Evolutionary conservation across 2,113 vertebrate species (phyloP).

Genomic region (Chinchilla lanigera): DNA sequence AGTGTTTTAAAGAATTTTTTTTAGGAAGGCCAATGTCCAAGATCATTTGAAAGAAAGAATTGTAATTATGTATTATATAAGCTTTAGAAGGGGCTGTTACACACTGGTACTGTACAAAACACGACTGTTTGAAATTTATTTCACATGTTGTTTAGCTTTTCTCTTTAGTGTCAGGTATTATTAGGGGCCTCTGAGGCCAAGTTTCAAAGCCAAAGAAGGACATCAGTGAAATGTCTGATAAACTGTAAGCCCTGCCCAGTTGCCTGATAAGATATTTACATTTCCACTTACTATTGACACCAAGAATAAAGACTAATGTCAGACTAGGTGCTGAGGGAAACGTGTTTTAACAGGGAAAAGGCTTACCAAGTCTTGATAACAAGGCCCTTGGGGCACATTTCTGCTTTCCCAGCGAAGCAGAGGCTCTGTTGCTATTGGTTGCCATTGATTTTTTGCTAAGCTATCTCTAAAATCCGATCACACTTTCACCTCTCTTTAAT

Average conservation of each 20-base stretch:
- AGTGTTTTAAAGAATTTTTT: not conserved
- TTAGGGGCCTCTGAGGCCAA: not conserved
- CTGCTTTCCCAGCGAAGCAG: not conserved
- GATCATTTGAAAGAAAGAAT: not conserved
- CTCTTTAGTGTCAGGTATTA: not conserved
- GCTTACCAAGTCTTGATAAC: slow-evolving; percentile 65
- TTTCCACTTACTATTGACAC: slow-evolving; percentile 80
- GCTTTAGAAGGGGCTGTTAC: not conserved
- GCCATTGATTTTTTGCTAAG: slow-evolving; percentile 1
- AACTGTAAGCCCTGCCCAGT: not conserved
- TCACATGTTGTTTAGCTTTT: not conserved
- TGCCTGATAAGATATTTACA: slow-evolving; percentile 80
- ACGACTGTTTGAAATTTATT: not conserved
- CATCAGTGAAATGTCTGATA: slow-evolving; percentile 6
- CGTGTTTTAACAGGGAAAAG: not conserved
- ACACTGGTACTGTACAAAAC: not conserved
- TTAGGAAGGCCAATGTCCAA: not conserved
- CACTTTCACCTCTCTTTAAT: slow-evolving; percentile 25
- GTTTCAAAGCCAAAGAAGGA: slow-evolving; percentile 18
- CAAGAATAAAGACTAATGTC: slow-evolving; percentile 68
- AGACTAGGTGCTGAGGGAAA: not conserved
- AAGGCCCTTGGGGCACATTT: not conserved
- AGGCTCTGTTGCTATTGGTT: slow-evolving; percentile 52
- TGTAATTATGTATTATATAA: not conserved
- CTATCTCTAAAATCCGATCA: slow-evolving; percentile 41